Percentiles rank a stretch among this genome's conserved stretches.
These are phyloP conservation scores for Chromoteleia sp. DNA, from an alignment of 2,888 invertebrate genomes.

Conservation along the genomic window DNA sequence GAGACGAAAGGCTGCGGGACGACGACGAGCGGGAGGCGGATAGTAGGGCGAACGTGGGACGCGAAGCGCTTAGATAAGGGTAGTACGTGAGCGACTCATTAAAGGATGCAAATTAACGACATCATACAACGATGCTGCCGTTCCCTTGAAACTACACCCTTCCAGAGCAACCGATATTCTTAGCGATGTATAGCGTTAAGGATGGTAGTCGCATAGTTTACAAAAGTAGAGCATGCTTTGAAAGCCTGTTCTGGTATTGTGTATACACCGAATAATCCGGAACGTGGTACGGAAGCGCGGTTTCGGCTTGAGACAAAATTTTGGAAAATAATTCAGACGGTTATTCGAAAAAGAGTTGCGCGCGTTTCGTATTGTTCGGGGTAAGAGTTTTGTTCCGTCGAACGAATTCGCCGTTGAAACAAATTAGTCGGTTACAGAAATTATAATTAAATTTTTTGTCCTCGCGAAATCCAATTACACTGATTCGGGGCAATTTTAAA, in stretches of 20 bases:
- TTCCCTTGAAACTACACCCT: conserved; percentile 73
- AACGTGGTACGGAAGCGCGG: conserved; percentile 7
- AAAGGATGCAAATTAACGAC: conserved; percentile 83
- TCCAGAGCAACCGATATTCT: conserved; percentile 70
- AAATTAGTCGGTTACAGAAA: conserved; percentile 17
- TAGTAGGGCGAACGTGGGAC: no score
- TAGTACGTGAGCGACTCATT: conserved; percentile 83
- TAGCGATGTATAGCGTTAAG: conserved; percentile 47
- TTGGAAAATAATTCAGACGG: conserved; percentile 30
- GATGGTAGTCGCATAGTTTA: conserved; percentile 71
- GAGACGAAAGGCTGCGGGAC: no score
- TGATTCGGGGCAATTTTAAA: conserved; percentile 32
- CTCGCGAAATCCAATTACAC: conserved; percentile 40
- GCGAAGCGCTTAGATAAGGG: conserved; percentile 80
- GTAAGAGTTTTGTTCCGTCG: neutral
- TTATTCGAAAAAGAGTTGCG: neutral
- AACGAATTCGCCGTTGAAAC: neutral
- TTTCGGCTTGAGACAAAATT: conserved; percentile 24
- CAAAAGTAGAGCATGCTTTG: conserved; percentile 74
- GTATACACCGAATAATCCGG: conserved; percentile 54
- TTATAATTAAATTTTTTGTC: conserved; percentile 28
- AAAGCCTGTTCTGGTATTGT: conserved; percentile 72
- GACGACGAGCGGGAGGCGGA: no score
- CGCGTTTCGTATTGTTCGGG: neutral
- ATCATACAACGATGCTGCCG: conserved; percentile 69